Conservation (phyloP, 2,113 vertebrate species). For the Isurus oxyrinchus region DNA sequence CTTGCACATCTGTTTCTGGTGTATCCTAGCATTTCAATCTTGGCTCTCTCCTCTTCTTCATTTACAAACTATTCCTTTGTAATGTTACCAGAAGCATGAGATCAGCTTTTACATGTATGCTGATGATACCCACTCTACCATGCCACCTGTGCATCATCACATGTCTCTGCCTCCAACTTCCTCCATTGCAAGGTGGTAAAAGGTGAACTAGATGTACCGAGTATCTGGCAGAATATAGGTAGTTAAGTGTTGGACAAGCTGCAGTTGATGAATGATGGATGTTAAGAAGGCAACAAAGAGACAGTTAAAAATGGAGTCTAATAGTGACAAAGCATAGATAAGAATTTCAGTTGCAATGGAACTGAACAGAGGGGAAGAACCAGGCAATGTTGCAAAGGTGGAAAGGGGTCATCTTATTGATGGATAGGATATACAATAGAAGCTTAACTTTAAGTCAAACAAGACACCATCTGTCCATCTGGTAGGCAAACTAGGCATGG, state of each 20-base stretch:
- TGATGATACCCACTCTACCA: not conserved
- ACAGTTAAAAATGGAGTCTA: not conserved
- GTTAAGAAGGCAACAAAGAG: not conserved
- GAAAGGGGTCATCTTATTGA: not conserved
- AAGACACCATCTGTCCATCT: not conserved
- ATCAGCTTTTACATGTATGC: not conserved
- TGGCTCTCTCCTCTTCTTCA: not conserved
- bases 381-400: not conserved
- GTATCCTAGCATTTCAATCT: not conserved
- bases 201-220: not conserved
- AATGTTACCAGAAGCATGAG: not conserved
- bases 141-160: not conserved
- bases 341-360: not conserved
- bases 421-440: not conserved
- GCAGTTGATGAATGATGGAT: not conserved
- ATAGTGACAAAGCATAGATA: not conserved
- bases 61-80: not conserved
- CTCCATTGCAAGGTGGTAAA: not conserved
- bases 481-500: not conserved
- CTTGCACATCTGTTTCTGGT: not conserved
- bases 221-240: not conserved
- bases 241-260: not conserved
- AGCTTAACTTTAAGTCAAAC: not conserved
- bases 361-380: not conserved
- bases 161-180: not conserved